Conservation (phyloP, 1,140 invertebrate genomes). For the Cydia pomonella region DNA sequence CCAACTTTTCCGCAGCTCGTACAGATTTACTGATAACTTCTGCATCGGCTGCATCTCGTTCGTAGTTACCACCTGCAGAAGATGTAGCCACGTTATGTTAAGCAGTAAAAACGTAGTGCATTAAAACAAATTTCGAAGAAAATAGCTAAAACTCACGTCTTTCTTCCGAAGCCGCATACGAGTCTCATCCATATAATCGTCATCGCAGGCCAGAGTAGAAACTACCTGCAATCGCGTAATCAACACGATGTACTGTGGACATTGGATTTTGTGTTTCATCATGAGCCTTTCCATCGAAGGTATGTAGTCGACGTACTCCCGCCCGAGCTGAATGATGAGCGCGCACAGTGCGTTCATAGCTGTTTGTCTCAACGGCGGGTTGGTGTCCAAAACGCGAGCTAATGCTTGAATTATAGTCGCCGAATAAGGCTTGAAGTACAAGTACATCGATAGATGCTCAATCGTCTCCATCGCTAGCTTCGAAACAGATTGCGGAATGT, state of each 20-base stretch:
- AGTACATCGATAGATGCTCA: slow-evolving; percentile 91
- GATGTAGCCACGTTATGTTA: not conserved
- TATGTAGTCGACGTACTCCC: slow-evolving; percentile 96
- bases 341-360: slow-evolving; percentile 96
- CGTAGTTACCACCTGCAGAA: slow-evolving; percentile 68
- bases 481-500: slow-evolving; percentile 89
- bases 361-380: slow-evolving; percentile 86
- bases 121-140: slow-evolving; percentile 85
- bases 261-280: slow-evolving; percentile 90
- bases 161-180: slow-evolving; percentile 66
- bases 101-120: not conserved
- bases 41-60: slow-evolving; percentile 86
- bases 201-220: slow-evolving; percentile 85
- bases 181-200: slow-evolving; percentile 83
- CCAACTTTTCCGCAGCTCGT: slow-evolving; percentile 92
- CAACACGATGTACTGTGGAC: slow-evolving; percentile 90
- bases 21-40: slow-evolving; percentile 88
- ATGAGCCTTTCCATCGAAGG: slow-evolving; percentile 93
- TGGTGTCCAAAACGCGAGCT: slow-evolving; percentile 90
- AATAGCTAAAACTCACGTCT: slow-evolving; percentile 59
- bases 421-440: slow-evolving; percentile 96
- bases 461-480: slow-evolving; percentile 94
- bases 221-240: slow-evolving; percentile 86
- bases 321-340: slow-evolving; percentile 92
- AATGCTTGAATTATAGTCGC: slow-evolving; percentile 96